These are phyloP conservation scores for Drosophila mojavensis DNA, from an alignment of 1,140 invertebrate genomes.

Conservation along the genomic window DNA sequence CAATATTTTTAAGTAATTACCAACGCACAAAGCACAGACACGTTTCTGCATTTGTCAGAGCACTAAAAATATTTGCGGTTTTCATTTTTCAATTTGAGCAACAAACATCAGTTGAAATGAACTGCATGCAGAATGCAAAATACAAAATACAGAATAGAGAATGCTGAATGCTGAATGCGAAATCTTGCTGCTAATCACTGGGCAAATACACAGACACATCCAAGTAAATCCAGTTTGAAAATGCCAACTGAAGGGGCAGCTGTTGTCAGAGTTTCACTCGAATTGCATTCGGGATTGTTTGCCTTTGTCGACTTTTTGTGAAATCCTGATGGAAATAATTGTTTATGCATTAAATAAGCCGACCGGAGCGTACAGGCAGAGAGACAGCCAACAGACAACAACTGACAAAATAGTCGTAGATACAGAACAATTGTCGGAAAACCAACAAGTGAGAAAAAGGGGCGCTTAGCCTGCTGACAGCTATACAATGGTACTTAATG, in stretches of 20 bases:
- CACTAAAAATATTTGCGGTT: conserved; percentile 74
- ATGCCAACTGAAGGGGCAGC: conserved; percentile 35
- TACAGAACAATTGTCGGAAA: conserved; percentile 56
- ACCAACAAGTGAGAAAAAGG: conserved; percentile 69
- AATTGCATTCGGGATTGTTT: conserved; percentile 62
- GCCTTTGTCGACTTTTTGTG: conserved; percentile 79
- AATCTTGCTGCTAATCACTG: conserved; percentile 34
- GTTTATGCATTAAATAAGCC: conserved; percentile 81
- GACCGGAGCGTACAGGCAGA: conserved; percentile 28
- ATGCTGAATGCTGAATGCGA: conserved; percentile 37
- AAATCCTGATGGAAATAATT: conserved; percentile 83
- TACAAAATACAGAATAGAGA: background rate
- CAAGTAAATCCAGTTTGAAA: conserved; percentile 44
- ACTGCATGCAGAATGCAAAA: conserved; percentile 37
- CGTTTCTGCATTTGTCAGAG: conserved; percentile 32
- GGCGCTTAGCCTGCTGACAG: conserved; percentile 67
- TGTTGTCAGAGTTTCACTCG: conserved; percentile 38
- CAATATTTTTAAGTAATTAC: conserved; percentile 64
- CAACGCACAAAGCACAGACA: conserved; percentile 51
- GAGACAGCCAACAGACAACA: conserved; percentile 41
- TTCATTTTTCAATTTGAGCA: conserved; percentile 34
- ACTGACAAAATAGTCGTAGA: conserved; percentile 75
- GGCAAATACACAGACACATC: background rate
- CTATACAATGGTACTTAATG: conserved; percentile 75
- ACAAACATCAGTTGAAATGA: conserved; percentile 11